Evolutionary conservation across 2,797 vertebrate genomes (phyloP).

Genomic region (Cossypha polioptera): DNA sequence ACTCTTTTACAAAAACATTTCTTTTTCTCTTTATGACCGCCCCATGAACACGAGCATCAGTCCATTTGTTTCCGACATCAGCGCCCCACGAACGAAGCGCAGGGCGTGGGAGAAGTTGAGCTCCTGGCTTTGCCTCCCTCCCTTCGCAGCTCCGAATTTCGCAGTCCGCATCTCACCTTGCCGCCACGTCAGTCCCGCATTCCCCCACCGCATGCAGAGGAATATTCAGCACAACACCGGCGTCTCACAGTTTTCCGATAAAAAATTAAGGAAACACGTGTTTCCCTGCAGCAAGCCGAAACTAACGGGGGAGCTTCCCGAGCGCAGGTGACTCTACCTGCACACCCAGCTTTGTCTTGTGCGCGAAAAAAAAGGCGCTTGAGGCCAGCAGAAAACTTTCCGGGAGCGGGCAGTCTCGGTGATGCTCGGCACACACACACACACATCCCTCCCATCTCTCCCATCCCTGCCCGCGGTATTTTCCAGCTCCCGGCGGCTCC

Average conservation of each 20-base stretch:
- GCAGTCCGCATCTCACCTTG: background rate
- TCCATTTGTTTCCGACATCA: rapidly evolving
- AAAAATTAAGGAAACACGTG: background rate
- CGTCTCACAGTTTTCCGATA: rapidly evolving
- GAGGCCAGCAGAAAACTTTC: background rate
- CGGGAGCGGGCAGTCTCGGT: background rate
- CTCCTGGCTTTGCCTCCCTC: background rate
- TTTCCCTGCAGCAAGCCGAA: background rate
- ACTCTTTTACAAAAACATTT: rapidly evolving
- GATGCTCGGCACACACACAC: background rate
- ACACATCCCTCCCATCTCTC: background rate
- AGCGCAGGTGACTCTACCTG: background rate
- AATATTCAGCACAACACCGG: rapidly evolving
- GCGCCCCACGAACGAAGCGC: background rate
- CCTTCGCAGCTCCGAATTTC: background rate
- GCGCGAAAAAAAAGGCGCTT: background rate
- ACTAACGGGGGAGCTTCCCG: background rate
- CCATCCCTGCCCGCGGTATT: background rate
- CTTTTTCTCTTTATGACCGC: background rate
- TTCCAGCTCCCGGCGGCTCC: background rate
- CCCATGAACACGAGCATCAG: rapidly evolving
- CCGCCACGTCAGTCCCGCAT: background rate
- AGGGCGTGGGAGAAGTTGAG: background rate
- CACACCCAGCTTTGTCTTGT: background rate
- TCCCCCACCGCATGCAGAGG: background rate